Percentiles rank a stretch among this genome's conserved stretches.
Conservation (phyloP, 2,797 vertebrate genomes). For the Buphagus erythrorhynchus region DNA sequence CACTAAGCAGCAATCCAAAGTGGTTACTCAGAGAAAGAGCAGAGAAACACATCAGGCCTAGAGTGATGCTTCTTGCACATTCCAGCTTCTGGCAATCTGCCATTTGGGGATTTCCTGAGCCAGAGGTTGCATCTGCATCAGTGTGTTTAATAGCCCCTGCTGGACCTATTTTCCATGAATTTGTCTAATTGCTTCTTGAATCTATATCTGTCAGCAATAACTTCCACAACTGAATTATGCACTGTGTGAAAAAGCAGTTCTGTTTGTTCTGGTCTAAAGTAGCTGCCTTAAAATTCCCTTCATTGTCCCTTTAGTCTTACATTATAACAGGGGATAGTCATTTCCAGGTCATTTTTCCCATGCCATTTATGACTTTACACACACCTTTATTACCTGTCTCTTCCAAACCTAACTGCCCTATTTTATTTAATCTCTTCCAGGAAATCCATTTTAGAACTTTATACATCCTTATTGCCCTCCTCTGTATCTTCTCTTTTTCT, state of each 20-base stretch:
- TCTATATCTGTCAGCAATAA: slow-evolving; percentile 46
- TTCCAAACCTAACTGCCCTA: neutral
- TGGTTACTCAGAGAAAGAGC: neutral
- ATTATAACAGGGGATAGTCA: neutral
- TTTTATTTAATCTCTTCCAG: neutral
- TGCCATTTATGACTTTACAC: neutral
- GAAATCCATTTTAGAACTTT: neutral
- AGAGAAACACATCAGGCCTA: neutral
- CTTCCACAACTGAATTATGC: slow-evolving; percentile 42
- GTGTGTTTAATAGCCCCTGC: slow-evolving; percentile 20
- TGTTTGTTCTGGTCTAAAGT: slow-evolving; percentile 19
- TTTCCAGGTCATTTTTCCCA: neutral
- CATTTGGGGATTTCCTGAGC: slow-evolving; percentile 57
- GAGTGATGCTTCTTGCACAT: slow-evolving; percentile 3
- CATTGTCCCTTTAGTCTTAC: neutral
- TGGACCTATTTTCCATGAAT: slow-evolving; percentile 49
- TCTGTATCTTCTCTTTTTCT: neutral
- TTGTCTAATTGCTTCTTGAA: slow-evolving; percentile 66
- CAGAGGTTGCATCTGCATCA: slow-evolving; percentile 53
- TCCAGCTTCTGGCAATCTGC: slow-evolving; percentile 33
- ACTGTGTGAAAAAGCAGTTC: slow-evolving; percentile 29
- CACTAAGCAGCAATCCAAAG: neutral
- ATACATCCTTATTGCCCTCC: neutral
- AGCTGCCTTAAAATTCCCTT: neutral
- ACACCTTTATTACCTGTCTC: neutral